Evolutionary conservation across 2,888 invertebrate genomes (phyloP).

Genomic region (Drosophila antonietae): DNA sequence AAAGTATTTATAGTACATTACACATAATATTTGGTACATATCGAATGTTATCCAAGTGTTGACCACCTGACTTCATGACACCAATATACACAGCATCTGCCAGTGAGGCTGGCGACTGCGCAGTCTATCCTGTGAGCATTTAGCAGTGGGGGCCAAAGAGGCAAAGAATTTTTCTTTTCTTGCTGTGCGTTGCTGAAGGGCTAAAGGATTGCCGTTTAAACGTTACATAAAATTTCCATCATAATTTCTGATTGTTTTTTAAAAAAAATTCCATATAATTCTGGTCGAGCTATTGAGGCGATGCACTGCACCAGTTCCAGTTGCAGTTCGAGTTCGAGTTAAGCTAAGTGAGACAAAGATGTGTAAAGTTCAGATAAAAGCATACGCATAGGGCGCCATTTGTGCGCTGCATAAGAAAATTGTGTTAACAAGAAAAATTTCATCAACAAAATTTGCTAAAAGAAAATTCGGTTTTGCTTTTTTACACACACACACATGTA

Average conservation of each 20-base stretch:
- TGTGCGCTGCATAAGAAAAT: constrained; percentile 33
- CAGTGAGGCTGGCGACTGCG: constrained; percentile 48
- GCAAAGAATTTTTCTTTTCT: constrained; percentile 67
- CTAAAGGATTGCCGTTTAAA: constrained; percentile 46
- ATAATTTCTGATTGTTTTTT: constrained; percentile 3
- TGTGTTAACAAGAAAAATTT: constrained; percentile 16
- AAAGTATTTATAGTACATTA: too few species aligned
- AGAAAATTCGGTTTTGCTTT: constrained; percentile 24
- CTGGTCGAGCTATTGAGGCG: constrained; percentile 6
- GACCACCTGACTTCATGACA: constrained; percentile 39
- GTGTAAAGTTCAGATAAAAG: constrained; percentile 48
- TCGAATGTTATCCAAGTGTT: not conserved
- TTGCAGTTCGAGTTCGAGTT: constrained; percentile 30
- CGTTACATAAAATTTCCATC: constrained; percentile 66
- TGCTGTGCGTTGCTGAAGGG: constrained; percentile 50
- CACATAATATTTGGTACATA: not conserved
- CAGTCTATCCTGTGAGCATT: constrained; percentile 18
- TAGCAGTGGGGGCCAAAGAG: constrained; percentile 16
- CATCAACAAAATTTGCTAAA: constrained; percentile 15
- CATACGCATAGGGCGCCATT: constrained; percentile 54
- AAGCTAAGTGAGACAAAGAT: constrained; percentile 67
- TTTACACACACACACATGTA: not conserved
- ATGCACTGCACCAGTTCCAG: constrained; percentile 23
- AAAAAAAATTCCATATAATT: constrained; percentile 21
- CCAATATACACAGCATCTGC: constrained; percentile 65